phyloP scores from a whole-genome alignment of 2,113 vertebrate species.

The Lanius collurio region DNA sequence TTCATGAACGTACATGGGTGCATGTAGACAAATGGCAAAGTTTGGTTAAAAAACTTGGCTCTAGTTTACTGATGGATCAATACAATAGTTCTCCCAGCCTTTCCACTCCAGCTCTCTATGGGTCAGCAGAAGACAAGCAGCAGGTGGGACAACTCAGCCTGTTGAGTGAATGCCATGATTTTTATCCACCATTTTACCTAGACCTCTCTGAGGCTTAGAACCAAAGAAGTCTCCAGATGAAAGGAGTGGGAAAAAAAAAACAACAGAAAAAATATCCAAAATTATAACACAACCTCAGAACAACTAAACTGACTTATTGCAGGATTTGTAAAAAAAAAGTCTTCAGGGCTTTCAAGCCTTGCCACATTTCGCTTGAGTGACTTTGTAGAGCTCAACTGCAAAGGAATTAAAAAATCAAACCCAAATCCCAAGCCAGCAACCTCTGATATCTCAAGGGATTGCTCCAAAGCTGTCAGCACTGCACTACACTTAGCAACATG shows the following conservation, averaged over 20 bases:
- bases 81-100: not conserved
- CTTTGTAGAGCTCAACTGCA: not conserved
- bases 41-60: not conserved
- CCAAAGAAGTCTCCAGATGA: not conserved
- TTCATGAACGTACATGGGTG: not conserved
- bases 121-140: not conserved
- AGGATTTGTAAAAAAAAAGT: constrained; percentile 66
- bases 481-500: not conserved
- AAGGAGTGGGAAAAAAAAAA: not conserved
- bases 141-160: not conserved
- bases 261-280: not conserved
- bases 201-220: constrained; percentile 1
- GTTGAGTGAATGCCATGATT: not conserved
- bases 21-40: not conserved
- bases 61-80: not conserved
- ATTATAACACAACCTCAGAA: not conserved
- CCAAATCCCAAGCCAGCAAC: not conserved
- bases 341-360: constrained; percentile 28
- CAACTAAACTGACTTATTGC: constrained; percentile 40
- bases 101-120: not conserved
- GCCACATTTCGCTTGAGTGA: constrained; percentile 21
- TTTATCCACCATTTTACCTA: not conserved
- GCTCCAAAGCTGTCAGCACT: not conserved
- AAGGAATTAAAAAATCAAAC: not conserved
- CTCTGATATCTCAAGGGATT: not conserved